Base-by-base conservation (phyloP, 2,113 vertebrate genomes). In the Vireo altiloquus region DNA sequence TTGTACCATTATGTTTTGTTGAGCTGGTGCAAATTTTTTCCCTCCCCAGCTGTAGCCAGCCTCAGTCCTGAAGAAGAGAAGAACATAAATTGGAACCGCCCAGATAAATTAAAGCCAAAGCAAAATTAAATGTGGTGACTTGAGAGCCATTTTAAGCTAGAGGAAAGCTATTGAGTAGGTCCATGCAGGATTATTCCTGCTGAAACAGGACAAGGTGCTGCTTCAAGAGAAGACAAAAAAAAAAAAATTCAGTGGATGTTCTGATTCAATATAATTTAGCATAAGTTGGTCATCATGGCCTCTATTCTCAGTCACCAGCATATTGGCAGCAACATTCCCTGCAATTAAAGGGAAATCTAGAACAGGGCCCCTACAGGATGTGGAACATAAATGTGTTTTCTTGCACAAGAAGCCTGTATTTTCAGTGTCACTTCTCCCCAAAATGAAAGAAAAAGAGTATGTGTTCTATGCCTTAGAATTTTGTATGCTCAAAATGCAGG, bases 281-380 rank as follows among this genome's bases (percentile, higher is more conserved):
- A 1, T 25, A 42, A 61, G 2, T 61, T 78, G 27, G 5, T 33
- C 16, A 78, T 7, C 11, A 37, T 47, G 30, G 4, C 3, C 0
- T 82, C 33, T 22, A 24, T 65, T 85, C 11, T 87, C 6, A 6
- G 37, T n/a, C 28, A 75, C 2, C 17, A 49, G 11, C 11, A 63
- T 3, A 21, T 3, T 4, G 16, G 5, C 16, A 61, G 14, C 3
- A 6, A 22, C 6, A 24, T 78, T 77, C 3, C 8, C 13, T 33
- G 4, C 15, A 20, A 10, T 30, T 30, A 87, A 76, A 35, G 4
- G 10, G 9, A 31, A n/a, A 7, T 2, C 0, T 46, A 23, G 15
- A 61, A 22, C 11, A 52, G 9, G 82, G 3, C 0, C 4, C 11
- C 17, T 68, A 1, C 10, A 33, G 12, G 3, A 53, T 54, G 10